phyloP scores from a whole-genome alignment of 2,888 invertebrate genomes.

The Poecilobothrus nobilitatus region DNA sequence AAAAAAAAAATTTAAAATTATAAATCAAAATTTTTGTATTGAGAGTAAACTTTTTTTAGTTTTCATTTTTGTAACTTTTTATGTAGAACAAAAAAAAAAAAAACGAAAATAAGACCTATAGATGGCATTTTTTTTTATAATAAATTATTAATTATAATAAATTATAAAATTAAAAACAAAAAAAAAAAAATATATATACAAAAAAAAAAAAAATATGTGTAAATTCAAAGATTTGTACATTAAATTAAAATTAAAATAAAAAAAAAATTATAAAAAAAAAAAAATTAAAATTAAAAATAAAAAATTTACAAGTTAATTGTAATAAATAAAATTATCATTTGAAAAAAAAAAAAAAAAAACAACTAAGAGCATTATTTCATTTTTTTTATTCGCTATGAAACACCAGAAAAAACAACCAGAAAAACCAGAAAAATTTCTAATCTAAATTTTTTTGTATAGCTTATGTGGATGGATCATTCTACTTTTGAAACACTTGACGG shows the following conservation, averaged over 20 bases:
- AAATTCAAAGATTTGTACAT: not conserved
- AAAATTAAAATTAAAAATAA: not conserved
- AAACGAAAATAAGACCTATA: not conserved
- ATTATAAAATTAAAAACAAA: too few relatives aligned
- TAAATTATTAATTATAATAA: not conserved
- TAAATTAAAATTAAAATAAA: not conserved
- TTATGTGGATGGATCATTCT: too few relatives aligned
- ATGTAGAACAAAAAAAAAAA: not conserved
- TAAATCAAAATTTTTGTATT: not conserved
- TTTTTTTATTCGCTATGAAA: too few relatives aligned
- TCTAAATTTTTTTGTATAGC: too few relatives aligned
- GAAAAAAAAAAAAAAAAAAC: not conserved
- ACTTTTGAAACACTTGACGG: too few relatives aligned
- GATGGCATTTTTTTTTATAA: not conserved
- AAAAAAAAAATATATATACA: not conserved
- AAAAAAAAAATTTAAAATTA: not conserved
- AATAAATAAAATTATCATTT: not conserved
- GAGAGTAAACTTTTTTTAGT: not conserved
- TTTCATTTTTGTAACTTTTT: constrained; percentile 3
- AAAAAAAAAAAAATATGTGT: not conserved
- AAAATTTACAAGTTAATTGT: not conserved
- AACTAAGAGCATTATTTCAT: too few relatives aligned
- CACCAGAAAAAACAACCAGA: too few relatives aligned
- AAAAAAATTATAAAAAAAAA: not conserved
- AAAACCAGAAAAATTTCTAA: too few relatives aligned